A percentile compares a stretch with the other conserved stretches of the same genome.
Conservation (phyloP, 2,888 invertebrate species). For the Idaea straminata region DNA sequence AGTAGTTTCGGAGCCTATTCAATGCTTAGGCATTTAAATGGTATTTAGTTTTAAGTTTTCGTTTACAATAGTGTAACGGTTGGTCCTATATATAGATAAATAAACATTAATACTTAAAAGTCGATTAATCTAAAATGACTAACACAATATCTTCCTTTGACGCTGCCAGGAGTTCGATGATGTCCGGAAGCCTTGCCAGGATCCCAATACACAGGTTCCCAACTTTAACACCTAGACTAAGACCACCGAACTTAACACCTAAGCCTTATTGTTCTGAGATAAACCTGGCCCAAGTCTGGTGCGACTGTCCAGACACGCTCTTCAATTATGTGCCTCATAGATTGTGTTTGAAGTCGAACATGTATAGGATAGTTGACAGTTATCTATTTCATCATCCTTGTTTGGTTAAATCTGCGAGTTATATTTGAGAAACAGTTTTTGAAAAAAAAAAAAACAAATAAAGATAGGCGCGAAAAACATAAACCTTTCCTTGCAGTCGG, state of each 20-base stretch:
- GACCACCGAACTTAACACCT: conserved; percentile 13
- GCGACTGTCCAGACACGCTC: conserved; percentile 62
- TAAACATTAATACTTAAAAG: not conserved
- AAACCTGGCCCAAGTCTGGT: conserved; percentile 47
- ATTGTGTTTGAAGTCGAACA: conserved; percentile 58
- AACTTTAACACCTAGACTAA: conserved; percentile 30
- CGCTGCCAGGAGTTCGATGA: conserved; percentile 73
- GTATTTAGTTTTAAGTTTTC: no score
- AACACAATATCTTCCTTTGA: conserved; percentile 37
- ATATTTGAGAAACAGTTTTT: conserved; percentile 43
- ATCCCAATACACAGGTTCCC: conserved; percentile 78
- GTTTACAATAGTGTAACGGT: no score
- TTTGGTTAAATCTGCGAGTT: conserved; percentile 62
- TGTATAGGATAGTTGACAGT: conserved; percentile 51
- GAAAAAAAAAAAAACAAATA: no score
- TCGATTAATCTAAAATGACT: not conserved
- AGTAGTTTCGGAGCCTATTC: no score
- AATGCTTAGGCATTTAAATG: no score
- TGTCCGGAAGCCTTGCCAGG: conserved; percentile 73
- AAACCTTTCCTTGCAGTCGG: no score
- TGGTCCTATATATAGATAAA: no score
- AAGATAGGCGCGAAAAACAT: no score
- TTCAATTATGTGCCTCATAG: conserved; percentile 62
- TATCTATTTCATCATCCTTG: conserved; percentile 65
- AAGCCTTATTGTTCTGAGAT: conserved; percentile 40